phyloP scores from a whole-genome alignment of 2,113 vertebrate genomes.

The Oryzias woworae region DNA sequence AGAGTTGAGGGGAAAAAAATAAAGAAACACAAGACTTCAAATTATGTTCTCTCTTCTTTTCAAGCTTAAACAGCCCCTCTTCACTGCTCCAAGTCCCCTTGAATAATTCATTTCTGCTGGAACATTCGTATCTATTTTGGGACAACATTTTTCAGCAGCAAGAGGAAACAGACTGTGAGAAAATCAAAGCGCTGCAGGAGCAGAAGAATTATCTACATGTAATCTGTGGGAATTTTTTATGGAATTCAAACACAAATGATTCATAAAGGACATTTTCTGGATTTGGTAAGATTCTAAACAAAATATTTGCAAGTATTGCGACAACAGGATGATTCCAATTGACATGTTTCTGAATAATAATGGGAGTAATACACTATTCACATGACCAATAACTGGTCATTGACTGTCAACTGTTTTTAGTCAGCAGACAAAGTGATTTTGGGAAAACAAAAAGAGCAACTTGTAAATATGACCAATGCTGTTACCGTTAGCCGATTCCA shows the following conservation, averaged over 20 bases:
- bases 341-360: too few species aligned
- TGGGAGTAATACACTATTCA: too few species aligned
- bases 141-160: constrained; percentile 29
- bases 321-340: too few species aligned
- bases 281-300: too few species aligned
- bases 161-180: constrained; percentile 9
- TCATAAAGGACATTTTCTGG: too few species aligned
- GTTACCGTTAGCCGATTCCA: too few species aligned
- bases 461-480: too few species aligned
- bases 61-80: constrained; percentile 24
- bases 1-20: not conserved
- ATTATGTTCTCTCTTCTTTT: constrained; percentile 26
- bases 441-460: too few species aligned
- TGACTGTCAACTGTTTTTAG: too few species aligned
- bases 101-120: constrained; percentile 61
- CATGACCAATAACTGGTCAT: too few species aligned
- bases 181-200: constrained; percentile 18
- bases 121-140: constrained; percentile 67
- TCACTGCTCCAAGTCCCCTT: constrained; percentile 49
- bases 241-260: constrained; percentile 5
- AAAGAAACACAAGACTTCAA: not conserved
- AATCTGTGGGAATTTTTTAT: constrained; percentile 6
- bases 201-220: constrained; percentile 17
- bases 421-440: too few species aligned
- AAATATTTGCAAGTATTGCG: too few species aligned